Base-by-base conservation (phyloP, 2,888 invertebrate genomes). In the Oconnorella tubifera region DNA sequence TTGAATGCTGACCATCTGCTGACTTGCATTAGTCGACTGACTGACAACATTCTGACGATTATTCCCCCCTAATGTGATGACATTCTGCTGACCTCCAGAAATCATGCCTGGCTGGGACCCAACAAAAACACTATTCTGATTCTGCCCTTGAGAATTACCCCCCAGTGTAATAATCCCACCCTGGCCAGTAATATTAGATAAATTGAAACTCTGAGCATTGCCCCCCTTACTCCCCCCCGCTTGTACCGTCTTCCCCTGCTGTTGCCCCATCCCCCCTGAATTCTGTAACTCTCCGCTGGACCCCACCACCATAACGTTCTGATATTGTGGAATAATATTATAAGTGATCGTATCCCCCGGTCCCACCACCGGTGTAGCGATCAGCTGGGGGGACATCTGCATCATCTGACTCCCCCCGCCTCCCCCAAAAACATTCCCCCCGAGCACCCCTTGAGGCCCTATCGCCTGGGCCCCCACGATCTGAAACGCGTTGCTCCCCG, bases 1-100 rank as follows among this genome's bases (percentile, higher is more conserved):
- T 82, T 95, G 95, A 2, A 95, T 91, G 50, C 89, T 76, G 88
- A 88, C 77, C 68, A 82, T 71, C 28, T 65, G 57, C 56, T 68
- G 69, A 19, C 63, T 27, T 19, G 48, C 49, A 28, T 59, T 62
- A 27, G 28, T 60, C n/a, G 40, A 28, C 27, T 56, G 57, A 23
- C 31, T 31, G 14, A 57, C 48, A 4, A 63, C 31, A 48, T 32
- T 59, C 33, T 62, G 49, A 32, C 56, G 62, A 10, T 32, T 27
- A 6, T 28, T 27, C n/a, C 31, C 28, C 25, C 59, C 59, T 23
- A 58, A 40, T 2, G 59, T 58, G 23, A 58, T 58, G n/a, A 58
- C 33, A 33, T 33, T 33, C 40, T 58, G 40, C 19, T 40, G 40
- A 14, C 40, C 40, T 14, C 10, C 40, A 19, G 40, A 14, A 14